phyloP scores from a whole-genome alignment of 2,797 vertebrate genomes.

The Thunnus albacares region DNA sequence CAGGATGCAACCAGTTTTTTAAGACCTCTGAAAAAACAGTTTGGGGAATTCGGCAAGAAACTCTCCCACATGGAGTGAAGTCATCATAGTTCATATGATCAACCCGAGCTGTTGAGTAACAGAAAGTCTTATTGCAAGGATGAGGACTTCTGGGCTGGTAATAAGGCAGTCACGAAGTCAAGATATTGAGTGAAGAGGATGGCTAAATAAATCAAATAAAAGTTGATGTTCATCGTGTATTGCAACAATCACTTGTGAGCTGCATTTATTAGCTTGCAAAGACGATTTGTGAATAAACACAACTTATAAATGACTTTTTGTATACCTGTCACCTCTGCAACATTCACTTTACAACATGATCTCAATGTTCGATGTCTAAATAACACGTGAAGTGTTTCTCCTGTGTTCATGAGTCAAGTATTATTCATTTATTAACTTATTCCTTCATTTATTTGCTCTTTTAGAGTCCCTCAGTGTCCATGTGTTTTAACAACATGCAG shows the following conservation, averaged over 20 bases:
- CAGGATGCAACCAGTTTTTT: conserved; percentile 49
- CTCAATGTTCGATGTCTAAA: background rate
- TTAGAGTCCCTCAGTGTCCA: background rate
- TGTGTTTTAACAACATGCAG: conserved; percentile 3
- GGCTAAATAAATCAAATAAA: conserved; percentile 16
- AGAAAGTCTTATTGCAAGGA: conserved; percentile 33
- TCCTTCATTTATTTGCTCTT: conserved; percentile 21
- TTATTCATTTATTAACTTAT: background rate
- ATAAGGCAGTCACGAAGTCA: conserved; percentile 31
- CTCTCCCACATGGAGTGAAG: conserved; percentile 65
- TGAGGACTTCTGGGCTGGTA: conserved; percentile 23
- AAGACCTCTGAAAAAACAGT: conserved; percentile 50
- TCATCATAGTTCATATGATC: conserved; percentile 57
- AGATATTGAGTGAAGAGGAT: conserved; percentile 25
- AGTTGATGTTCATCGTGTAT: conserved; percentile 4
- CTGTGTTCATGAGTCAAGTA: conserved; percentile 2
- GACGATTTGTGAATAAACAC: background rate
- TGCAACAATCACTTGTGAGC: background rate
- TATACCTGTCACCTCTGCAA: background rate
- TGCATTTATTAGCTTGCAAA: background rate
- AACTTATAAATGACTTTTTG: background rate
- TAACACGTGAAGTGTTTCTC: conserved; percentile 1
- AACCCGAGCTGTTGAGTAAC: conserved; percentile 51
- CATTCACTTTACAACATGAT: background rate
- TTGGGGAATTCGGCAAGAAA: conserved; percentile 69